Conservation (phyloP, 2,113 vertebrate genomes). For the Hassar affinis region DNA sequence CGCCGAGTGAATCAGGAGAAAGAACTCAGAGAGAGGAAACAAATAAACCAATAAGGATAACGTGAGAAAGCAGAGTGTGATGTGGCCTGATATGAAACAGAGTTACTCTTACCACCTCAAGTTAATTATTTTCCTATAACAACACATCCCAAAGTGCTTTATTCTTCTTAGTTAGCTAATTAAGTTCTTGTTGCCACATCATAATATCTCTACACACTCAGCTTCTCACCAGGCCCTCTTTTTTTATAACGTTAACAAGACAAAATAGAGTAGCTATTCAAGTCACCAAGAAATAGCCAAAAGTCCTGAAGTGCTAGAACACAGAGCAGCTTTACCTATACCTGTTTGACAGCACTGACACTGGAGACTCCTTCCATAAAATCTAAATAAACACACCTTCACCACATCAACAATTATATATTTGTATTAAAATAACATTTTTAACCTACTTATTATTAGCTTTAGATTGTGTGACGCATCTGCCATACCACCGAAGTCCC, state of each 20-base stretch:
- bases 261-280: not conserved
- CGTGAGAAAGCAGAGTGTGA: slow-evolving; percentile 32
- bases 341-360: not conserved
- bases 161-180: not conserved
- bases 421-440: not conserved
- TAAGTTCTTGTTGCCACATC: not conserved
- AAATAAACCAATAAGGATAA: slow-evolving; percentile 18
- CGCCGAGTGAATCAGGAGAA: slow-evolving; percentile 41
- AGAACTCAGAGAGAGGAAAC: slow-evolving; percentile 43
- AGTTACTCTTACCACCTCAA: not conserved
- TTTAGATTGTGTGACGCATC: not conserved
- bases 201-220: not conserved
- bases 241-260: not conserved
- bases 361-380: not conserved
- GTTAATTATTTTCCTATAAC: not conserved
- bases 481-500: not conserved
- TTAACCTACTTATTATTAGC: not conserved
- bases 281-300: not conserved
- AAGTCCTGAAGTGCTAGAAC: not conserved
- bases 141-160: not conserved
- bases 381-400: not conserved
- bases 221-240: not conserved
- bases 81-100: not conserved
- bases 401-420: not conserved
- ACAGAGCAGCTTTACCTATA: not conserved